Percentiles rank a stretch among this genome's conserved stretches.
Evolutionary conservation across 2,797 vertebrate genomes (phyloP).

Genomic region (Siniperca scherzeri): DNA sequence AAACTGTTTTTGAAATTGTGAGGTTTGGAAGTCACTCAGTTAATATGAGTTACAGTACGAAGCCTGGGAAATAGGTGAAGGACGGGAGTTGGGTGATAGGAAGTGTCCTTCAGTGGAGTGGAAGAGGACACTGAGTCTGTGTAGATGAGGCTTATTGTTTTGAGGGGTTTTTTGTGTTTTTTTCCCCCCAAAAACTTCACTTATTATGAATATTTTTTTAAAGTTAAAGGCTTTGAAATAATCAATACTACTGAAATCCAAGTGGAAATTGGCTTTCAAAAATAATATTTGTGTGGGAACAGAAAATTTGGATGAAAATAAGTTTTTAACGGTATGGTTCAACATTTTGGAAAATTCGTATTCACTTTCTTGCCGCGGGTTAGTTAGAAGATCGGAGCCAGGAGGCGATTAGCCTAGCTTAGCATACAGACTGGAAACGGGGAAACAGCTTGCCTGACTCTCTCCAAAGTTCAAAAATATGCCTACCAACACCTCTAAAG

Average conservation of each 20-base stretch:
- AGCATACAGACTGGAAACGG: background rate
- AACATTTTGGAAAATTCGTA: background rate
- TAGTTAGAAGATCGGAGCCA: background rate
- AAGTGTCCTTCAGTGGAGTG: background rate
- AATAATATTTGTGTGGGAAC: background rate
- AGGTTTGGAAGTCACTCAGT: conserved; percentile 33
- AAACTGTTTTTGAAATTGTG: background rate
- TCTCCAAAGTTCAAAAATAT: background rate
- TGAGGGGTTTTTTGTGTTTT: background rate
- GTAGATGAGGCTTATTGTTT: conserved; percentile 32
- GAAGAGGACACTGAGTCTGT: background rate
- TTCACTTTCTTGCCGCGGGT: background rate
- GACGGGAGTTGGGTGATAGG: background rate
- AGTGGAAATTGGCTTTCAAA: background rate
- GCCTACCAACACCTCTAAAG: background rate
- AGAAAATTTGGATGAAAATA: background rate
- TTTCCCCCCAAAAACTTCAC: background rate
- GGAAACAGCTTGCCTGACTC: background rate
- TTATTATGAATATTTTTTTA: background rate
- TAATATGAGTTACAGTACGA: conserved; percentile 51
- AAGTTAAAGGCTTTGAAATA: background rate
- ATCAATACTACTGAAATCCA: background rate
- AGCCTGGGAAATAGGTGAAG: background rate
- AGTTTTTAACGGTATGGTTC: background rate
- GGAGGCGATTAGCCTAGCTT: background rate